These are phyloP conservation scores for Coenonympha arcania DNA, from an alignment of 2,888 invertebrate species.

Conservation along the genomic window DNA sequence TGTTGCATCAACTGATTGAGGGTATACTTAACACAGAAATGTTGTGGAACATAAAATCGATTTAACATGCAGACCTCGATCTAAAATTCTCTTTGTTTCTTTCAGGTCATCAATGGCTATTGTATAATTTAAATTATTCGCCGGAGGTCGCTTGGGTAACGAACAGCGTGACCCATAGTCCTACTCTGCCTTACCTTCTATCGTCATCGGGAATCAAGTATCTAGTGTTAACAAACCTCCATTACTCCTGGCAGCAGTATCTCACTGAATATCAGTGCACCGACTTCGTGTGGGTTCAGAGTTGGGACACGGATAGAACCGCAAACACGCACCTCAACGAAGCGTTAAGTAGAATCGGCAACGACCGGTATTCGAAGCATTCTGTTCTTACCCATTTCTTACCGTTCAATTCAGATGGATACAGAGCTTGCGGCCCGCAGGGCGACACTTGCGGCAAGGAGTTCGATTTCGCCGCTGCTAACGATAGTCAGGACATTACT, in stretches of 20 bases:
- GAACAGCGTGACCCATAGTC: slow-evolving; percentile 95
- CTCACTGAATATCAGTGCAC: slow-evolving; percentile 88
- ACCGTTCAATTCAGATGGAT: slow-evolving; percentile 57
- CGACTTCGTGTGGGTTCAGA: slow-evolving; percentile 93
- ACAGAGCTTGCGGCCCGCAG: slow-evolving; percentile 57
- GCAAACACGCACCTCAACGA: slow-evolving; percentile 44
- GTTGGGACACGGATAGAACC: slow-evolving; percentile 76
- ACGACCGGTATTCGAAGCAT: slow-evolving; percentile 49
- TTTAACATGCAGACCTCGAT: background rate
- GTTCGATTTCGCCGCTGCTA: slow-evolving; percentile 81
- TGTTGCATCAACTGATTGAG: slow-evolving; percentile 91
- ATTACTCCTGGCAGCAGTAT: slow-evolving; percentile 95
- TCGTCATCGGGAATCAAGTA: slow-evolving; percentile 84
- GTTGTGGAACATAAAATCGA: background rate
- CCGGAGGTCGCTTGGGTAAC: slow-evolving; percentile 92
- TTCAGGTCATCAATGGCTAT: slow-evolving; percentile 91
- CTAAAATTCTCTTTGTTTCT: slow-evolving; percentile 27
- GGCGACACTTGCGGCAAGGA: slow-evolving; percentile 41
- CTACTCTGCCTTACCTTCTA: slow-evolving; percentile 91
- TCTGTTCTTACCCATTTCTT: slow-evolving; percentile 53
- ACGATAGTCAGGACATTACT: slow-evolving; percentile 84
- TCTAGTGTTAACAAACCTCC: slow-evolving; percentile 90
- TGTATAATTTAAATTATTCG: slow-evolving; percentile 83
- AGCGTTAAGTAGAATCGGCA: slow-evolving; percentile 47
- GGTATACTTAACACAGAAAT: too few species aligned